Conservation (phyloP, 1,140 invertebrate genomes). For the Pseudomyrmex gracilis region DNA sequence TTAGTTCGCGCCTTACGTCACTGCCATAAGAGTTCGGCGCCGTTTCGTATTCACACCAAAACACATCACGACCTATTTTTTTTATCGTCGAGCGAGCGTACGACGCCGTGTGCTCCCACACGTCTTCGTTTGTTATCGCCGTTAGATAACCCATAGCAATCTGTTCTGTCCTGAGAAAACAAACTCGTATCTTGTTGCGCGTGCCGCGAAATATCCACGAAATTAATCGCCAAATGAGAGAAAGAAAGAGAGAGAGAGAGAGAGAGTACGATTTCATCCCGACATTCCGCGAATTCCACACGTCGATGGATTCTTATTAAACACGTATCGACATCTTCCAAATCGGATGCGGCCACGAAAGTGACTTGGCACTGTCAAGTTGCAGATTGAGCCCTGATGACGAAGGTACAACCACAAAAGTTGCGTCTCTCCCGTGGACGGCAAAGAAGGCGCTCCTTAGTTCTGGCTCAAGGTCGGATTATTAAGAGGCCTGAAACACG, state of each 20-base stretch:
- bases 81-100: not conserved
- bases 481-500: constrained; percentile 63
- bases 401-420: constrained; percentile 63
- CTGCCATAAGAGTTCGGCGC: constrained; percentile 29
- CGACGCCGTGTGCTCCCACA: not conserved
- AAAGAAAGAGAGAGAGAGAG: too few species aligned
- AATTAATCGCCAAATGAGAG: too few species aligned
- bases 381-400: constrained; percentile 51
- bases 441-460: constrained; percentile 62
- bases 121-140: not conserved
- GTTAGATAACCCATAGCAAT: not conserved
- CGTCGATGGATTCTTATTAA: not conserved
- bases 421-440: constrained; percentile 36
- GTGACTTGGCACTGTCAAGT: constrained; percentile 21
- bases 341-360: not conserved
- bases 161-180: too few species aligned
- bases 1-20: constrained; percentile 64
- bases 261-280: too few species aligned
- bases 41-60: not conserved
- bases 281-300: constrained; percentile 10
- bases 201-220: too few species aligned
- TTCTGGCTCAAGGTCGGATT: constrained; percentile 70
- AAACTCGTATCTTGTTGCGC: too few species aligned
- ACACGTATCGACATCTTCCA: not conserved
- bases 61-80: constrained; percentile 28